Conservation (phyloP, 2,113 vertebrate species). For the Cynocephalus volans region DNA sequence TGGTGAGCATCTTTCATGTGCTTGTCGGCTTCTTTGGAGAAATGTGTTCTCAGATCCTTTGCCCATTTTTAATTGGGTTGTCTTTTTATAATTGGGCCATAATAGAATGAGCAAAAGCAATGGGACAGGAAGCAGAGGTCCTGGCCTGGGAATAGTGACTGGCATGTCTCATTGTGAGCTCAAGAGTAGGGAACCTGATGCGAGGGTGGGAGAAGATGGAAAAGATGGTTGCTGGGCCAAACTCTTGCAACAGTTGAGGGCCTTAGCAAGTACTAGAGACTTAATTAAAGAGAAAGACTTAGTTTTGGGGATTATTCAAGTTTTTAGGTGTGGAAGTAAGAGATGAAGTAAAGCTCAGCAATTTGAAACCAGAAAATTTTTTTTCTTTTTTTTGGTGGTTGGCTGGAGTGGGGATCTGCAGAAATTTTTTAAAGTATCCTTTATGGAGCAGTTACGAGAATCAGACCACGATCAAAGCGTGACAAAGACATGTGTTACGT, state of each 20-base stretch:
- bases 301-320: not conserved
- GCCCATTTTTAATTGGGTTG: not conserved
- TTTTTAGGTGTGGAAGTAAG: not conserved
- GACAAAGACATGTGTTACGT: too few species aligned
- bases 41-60: not conserved
- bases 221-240: too few species aligned
- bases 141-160: not conserved
- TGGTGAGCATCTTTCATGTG: not conserved
- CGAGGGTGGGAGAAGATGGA: not conserved
- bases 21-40: not conserved
- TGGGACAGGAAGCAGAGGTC: not conserved
- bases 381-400: too few species aligned
- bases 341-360: not conserved
- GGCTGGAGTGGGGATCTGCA: too few species aligned
- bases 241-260: not conserved
- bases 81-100: not conserved
- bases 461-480: too few species aligned
- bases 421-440: too few species aligned
- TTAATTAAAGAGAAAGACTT: not conserved
- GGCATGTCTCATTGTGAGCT: not conserved
- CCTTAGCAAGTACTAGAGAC: not conserved
- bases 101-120: not conserved
- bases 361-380: not conserved
- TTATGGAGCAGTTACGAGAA: too few species aligned
- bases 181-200: not conserved